Evolutionary conservation across 2,888 invertebrate species (phyloP).

Genomic region (Epirrhoe tristata): DNA sequence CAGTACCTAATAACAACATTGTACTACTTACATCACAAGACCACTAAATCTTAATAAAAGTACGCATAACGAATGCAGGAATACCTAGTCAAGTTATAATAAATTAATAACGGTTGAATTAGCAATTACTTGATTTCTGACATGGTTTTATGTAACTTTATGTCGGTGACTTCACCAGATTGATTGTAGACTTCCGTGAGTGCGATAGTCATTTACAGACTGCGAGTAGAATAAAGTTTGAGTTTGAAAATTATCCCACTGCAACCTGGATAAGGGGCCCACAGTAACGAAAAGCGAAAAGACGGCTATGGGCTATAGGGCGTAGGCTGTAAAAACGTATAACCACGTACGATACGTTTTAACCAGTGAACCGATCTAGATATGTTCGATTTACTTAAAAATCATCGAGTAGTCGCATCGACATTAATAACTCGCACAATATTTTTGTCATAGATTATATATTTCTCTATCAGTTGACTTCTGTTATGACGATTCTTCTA

Average conservation of each 20-base stretch:
- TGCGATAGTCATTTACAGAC: slow-evolving; percentile 14
- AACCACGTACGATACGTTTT: too few relatives aligned
- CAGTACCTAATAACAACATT: slow-evolving; percentile 5
- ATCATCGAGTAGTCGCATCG: too few relatives aligned
- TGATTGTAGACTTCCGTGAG: slow-evolving; percentile 23
- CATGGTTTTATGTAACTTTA: slow-evolving; percentile 48
- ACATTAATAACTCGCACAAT: too few relatives aligned
- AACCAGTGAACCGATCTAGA: too few relatives aligned
- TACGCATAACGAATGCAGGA: slow-evolving; percentile 26
- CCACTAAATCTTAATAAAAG: slow-evolving; percentile 31
- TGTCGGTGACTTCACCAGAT: slow-evolving; percentile 27
- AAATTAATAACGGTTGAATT: slow-evolving; percentile 51
- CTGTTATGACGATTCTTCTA: neutral
- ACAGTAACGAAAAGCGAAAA: too few relatives aligned
- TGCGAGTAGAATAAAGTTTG: neutral
- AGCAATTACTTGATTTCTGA: slow-evolving; percentile 56
- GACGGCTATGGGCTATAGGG: too few relatives aligned
- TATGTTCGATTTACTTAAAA: too few relatives aligned
- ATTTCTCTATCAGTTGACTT: too few relatives aligned
- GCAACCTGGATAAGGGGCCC: too few relatives aligned
- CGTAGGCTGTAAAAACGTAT: too few relatives aligned
- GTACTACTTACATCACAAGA: slow-evolving; percentile 23
- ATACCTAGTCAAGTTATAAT: slow-evolving; percentile 42
- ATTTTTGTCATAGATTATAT: too few relatives aligned
- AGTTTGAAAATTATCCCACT: too few relatives aligned